Percentiles rank a stretch among this genome's conserved stretches.
phyloP scores from a whole-genome alignment of 2,888 invertebrate species.

The Watsonalla binaria region DNA sequence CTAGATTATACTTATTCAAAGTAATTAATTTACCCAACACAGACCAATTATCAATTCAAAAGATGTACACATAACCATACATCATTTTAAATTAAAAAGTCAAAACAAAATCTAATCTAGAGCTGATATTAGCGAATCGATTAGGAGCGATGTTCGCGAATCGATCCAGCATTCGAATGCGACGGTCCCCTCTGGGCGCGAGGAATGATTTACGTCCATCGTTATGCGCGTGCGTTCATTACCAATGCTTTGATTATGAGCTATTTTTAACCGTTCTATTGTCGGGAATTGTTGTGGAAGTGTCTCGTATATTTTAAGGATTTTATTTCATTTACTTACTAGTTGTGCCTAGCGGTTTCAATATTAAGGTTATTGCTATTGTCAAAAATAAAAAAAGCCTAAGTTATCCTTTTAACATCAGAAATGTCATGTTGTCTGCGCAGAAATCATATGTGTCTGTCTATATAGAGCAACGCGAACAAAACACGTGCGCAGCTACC shows the following conservation, averaged over 20 bases:
- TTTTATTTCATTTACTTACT: neutral
- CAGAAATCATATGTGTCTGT: too few species aligned
- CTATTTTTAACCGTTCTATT: slow-evolving; percentile 4
- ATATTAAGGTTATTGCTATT: too few species aligned
- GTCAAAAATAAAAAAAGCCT: too few species aligned
- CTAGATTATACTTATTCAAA: too few species aligned
- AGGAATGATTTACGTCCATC: slow-evolving; percentile 67
- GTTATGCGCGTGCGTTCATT: slow-evolving; percentile 62
- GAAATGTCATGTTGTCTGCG: too few species aligned
- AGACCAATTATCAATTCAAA: neutral
- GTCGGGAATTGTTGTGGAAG: slow-evolving; percentile 13
- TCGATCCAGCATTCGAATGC: slow-evolving; percentile 36
- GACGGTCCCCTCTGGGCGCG: slow-evolving; percentile 68
- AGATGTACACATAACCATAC: neutral
- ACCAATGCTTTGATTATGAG: slow-evolving; percentile 45
- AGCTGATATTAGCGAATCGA: slow-evolving; percentile 45
- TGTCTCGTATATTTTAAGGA: slow-evolving; percentile 15
- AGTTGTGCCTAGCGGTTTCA: too few species aligned
- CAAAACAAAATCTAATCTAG: slow-evolving; percentile 28
- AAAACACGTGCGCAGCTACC: too few species aligned
- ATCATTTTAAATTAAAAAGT: neutral
- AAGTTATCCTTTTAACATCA: too few species aligned
- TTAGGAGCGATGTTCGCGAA: slow-evolving; percentile 44
- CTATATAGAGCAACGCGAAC: too few species aligned
- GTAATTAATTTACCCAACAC: too few species aligned